Base-by-base conservation (phyloP, 2,888 invertebrate species). In the Halictus ligatus region DNA sequence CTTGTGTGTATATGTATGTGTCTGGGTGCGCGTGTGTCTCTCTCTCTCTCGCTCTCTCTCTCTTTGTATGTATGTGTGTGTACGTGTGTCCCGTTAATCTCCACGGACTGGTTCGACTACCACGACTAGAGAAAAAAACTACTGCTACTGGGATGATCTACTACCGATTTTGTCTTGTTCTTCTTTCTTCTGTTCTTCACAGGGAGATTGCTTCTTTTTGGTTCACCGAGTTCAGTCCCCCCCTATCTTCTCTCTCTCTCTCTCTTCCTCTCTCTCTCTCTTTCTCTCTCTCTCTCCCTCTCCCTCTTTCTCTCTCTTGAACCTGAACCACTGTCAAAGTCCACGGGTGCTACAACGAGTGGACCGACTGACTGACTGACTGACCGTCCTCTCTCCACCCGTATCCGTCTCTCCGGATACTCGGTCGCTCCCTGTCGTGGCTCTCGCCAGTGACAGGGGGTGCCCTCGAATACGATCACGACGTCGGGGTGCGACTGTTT, bases 401-500 rank as follows among this genome's bases (percentile, higher is more conserved):
- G 78, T 78, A 76, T 54, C 78, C 78, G 90, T 89, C 86, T 67
- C 87, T 83, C 87, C 78, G 89, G 83, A 90, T 89, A 83, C 84
- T 88, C 87, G 83, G 88, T 85, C 89, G 88, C 92, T 88, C 90
- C 90, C 91, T 92, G 90, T 89, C 90, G 90, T 85, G 90, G 90
- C 91, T 89, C 91, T 90, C 91, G 92, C 91, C 92, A 90, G 89
- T 89, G 90, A 91, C 91, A 92, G 91, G 89, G 92, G 93, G 89
- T 92, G 91, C 90, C 89, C 90, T 89, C 92, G 89, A 87, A 90
- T 92, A 91, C 91, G 92, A 87, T 86, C 90, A 88, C 91, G 89
- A 91, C 90, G 91, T 91, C 86, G 92, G 92, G 91, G 91, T 93
- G 87, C 93, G 92, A 88, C 93, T 92, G 90, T 92, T 91, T 91